Evolutionary conservation across 2,888 invertebrate genomes (phyloP), one percentile per base, ranked within the genome.

Genomic region (Lithosia quadra): DNA sequence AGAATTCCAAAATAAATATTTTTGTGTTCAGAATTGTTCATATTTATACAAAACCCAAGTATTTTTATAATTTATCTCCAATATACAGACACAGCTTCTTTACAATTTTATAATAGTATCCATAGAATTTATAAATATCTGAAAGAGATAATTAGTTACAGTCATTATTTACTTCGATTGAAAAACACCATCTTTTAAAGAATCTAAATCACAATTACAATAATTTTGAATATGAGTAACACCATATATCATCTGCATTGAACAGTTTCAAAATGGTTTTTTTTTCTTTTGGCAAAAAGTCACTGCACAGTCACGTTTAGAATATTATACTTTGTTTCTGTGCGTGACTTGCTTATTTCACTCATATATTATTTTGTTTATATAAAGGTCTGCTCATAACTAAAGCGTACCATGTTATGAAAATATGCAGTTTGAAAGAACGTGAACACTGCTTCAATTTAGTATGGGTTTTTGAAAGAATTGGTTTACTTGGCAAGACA

Each of bases 241-340:
- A 43, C 34, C 34, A 36, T 53, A 60, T 59, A 59, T n/a, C 53
- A 66, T 60, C 53, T 66, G 36, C 36, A 22, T 49, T 18, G 36
- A 66, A 53, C 59, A 60, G 34, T 53, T 60, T 36, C 39, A 7
- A 55, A 59, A 61, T 36, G n/a, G 36, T 15, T 33, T 55, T 39
- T 55, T 39, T 56, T 34, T 1, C 18, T 22, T 10, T 28, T 24
- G 24, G 24, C 24, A 60, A n/a, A 28, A 58, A 34, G 22, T 34
- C 24, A 34, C 56, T 21, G 21, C 3, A 22, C 24, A 55, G 49
- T 55, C 49, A 55, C 49, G 62, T 62, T 62, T 43, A 33, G 18
- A 7, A 65, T 55, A 58, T 28, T 34, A n/a, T 64, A 56, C 24
- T 64, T 57, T 64, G 64, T 43, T 21, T 28, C 28, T 43, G 57